A percentile compares a stretch with the other conserved stretches of the same genome.
Conservation (phyloP, 1,140 invertebrate species). For the Drosophila willistoni region DNA sequence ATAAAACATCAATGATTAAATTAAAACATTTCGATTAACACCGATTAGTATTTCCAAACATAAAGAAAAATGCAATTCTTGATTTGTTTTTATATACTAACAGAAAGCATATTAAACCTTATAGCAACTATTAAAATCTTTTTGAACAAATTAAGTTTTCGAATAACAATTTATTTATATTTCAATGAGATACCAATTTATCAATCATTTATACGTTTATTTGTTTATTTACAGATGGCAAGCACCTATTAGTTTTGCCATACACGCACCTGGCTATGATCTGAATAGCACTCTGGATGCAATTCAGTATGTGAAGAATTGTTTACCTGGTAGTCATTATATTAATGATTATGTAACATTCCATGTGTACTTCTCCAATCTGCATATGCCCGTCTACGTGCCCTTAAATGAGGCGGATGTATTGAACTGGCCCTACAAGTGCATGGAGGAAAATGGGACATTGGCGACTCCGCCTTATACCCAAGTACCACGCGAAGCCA, state of each 20-base stretch:
- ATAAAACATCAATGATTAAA: too few relatives aligned
- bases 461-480: constrained; percentile 85
- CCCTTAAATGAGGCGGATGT: constrained; percentile 85
- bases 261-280: constrained; percentile 90
- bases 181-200: too few relatives aligned
- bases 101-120: too few relatives aligned
- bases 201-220: not conserved
- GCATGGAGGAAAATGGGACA: constrained; percentile 70
- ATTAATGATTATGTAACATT: constrained; percentile 91
- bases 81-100: too few relatives aligned
- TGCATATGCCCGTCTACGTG: constrained; percentile 90
- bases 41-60: too few relatives aligned
- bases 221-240: constrained; percentile 84
- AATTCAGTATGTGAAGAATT: constrained; percentile 88
- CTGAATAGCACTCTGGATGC: constrained; percentile 86
- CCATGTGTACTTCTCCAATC: constrained; percentile 92
- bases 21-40: too few relatives aligned
- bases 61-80: too few relatives aligned
- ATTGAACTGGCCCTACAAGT: constrained; percentile 86
- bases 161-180: too few relatives aligned
- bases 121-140: too few relatives aligned
- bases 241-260: constrained; percentile 88
- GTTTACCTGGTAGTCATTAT: constrained; percentile 85
- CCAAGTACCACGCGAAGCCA: constrained; percentile 85
- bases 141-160: too few relatives aligned